phyloP scores from a whole-genome alignment of 2,113 vertebrate genomes.

The Silurus asotus region DNA sequence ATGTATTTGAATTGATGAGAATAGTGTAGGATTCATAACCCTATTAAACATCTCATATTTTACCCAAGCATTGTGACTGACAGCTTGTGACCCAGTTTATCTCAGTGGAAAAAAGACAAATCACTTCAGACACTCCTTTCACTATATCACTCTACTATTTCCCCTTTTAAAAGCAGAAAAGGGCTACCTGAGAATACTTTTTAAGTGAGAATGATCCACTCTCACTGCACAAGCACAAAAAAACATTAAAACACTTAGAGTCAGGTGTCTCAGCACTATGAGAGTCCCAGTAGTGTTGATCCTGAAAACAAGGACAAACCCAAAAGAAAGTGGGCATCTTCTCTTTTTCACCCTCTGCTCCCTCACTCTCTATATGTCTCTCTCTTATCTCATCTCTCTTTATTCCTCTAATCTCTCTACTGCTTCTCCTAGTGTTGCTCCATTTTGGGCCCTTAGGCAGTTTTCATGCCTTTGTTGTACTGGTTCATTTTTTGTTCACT shows the following conservation, averaged over 20 bases:
- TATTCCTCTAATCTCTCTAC: conserved; percentile 18
- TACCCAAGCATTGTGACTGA: conserved; percentile 28
- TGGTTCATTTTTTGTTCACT: conserved; percentile 23
- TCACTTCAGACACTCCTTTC: conserved; percentile 10
- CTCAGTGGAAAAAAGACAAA: conserved; percentile 23
- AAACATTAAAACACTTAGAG: conserved; percentile 15
- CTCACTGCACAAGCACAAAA: neutral
- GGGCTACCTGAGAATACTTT: conserved; percentile 12
- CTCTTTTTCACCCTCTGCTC: neutral
- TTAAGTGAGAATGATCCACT: neutral
- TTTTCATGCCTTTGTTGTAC: conserved; percentile 27
- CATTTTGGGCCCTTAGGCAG: conserved; percentile 20
- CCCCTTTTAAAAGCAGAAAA: neutral
- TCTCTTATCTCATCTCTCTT: conserved; percentile 6
- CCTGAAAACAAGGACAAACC: conserved; percentile 15
- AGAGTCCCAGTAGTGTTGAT: conserved; percentile 1
- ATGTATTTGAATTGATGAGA: conserved; percentile 23
- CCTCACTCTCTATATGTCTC: neutral
- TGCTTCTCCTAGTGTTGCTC: conserved; percentile 23
- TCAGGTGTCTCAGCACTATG: neutral
- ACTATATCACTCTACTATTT: neutral
- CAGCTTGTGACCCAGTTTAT: conserved; percentile 39
- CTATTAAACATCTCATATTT: conserved; percentile 17
- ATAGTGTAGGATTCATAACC: conserved; percentile 11
- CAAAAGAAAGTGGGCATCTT: neutral